Conservation (phyloP, 1,140 invertebrate species). For the Aphaenogaster rudis region DNA sequence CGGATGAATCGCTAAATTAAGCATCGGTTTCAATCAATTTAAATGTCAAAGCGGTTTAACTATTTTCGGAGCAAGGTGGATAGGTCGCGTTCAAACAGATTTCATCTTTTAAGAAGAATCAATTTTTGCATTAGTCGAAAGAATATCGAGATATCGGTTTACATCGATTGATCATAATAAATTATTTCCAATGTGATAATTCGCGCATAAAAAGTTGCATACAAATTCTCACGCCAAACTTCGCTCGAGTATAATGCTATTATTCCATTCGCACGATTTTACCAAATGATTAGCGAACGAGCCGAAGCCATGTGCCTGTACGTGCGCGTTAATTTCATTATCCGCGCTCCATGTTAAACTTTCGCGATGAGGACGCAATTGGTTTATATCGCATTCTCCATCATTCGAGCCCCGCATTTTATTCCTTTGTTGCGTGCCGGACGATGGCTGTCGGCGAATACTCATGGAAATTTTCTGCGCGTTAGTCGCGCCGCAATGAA, state of each 20-base stretch:
- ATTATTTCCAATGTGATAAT: slow-evolving; percentile 20
- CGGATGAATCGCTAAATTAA: background rate
- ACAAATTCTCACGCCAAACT: slow-evolving; percentile 38
- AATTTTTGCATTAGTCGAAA: background rate
- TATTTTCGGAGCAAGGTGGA: slow-evolving; percentile 3
- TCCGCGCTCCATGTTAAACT: slow-evolving; percentile 58
- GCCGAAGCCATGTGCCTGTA: background rate
- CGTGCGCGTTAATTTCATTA: slow-evolving; percentile 67
- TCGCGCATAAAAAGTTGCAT: slow-evolving; percentile 39
- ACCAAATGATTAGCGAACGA: slow-evolving; percentile 37
- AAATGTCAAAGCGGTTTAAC: background rate
- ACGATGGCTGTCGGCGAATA: slow-evolving; percentile 44
- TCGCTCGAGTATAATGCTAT: slow-evolving; percentile 36
- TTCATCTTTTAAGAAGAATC: background rate
- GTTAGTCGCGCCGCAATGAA: slow-evolving; percentile 19
- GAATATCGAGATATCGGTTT: background rate
- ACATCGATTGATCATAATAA: background rate
- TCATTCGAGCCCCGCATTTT: slow-evolving; percentile 2
- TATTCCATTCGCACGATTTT: slow-evolving; percentile 57
- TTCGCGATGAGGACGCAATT: slow-evolving; percentile 62
- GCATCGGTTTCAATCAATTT: background rate
- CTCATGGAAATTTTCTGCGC: slow-evolving; percentile 63
- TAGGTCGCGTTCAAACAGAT: background rate
- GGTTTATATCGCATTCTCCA: slow-evolving; percentile 40
- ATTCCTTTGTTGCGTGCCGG: slow-evolving; percentile 51